Conservation (phyloP, 2,113 vertebrate species). For the Panurus biarmicus region DNA sequence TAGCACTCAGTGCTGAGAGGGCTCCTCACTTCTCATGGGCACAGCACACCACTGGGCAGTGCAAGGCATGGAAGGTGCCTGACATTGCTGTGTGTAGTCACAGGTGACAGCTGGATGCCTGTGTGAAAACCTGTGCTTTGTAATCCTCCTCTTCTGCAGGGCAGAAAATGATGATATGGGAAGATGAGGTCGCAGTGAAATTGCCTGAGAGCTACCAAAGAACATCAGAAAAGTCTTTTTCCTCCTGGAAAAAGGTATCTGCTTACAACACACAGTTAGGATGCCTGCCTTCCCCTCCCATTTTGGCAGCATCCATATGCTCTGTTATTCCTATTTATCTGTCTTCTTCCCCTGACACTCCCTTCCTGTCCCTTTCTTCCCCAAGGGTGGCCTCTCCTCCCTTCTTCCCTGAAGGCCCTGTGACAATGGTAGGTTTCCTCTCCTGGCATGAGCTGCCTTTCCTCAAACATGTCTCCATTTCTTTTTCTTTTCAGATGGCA, state of each 20-base stretch:
- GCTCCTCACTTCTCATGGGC: not conserved
- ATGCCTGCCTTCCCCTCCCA: not conserved
- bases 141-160: not conserved
- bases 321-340: not conserved
- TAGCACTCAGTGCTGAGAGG: not conserved
- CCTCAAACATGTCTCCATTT: not conserved
- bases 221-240: not conserved
- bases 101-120: not conserved
- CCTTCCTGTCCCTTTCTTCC: not conserved
- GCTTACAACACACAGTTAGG: not conserved
- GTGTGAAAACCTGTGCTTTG: not conserved
- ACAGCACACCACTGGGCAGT: too few relatives aligned
- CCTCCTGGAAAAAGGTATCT: not conserved
- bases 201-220: not conserved
- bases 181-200: not conserved
- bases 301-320: not conserved
- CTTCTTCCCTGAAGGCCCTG: not conserved
- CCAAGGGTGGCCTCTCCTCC: not conserved
- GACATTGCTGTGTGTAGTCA: accelerated
- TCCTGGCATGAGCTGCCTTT: not conserved
- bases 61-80: not conserved
- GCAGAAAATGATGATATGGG: not conserved
- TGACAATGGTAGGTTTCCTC: not conserved
- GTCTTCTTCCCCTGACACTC: not conserved
- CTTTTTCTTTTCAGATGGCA: not conserved